phyloP scores from a whole-genome alignment of 2,113 vertebrate species.

The Leptodactylus fuscus region DNA sequence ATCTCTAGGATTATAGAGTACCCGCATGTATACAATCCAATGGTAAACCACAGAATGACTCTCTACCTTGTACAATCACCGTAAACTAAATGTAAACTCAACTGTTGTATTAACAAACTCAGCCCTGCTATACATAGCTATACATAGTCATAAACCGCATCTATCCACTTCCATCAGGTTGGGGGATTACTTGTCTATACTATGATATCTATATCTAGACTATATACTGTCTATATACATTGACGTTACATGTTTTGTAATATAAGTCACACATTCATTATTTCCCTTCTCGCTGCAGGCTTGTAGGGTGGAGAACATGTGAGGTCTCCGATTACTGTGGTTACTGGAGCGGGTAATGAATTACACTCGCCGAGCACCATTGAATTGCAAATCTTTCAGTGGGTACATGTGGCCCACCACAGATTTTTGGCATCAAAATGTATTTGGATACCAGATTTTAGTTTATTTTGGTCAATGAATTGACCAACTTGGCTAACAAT shows the following conservation, averaged over 20 bases:
- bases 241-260: background rate
- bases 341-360: constrained; percentile 19
- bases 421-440: background rate
- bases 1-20: too few relatives aligned
- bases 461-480: too few relatives aligned
- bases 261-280: background rate
- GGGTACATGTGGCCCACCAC: background rate
- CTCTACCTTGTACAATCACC: too few relatives aligned
- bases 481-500: too few relatives aligned
- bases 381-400: background rate
- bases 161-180: too few relatives aligned
- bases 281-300: background rate
- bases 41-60: too few relatives aligned
- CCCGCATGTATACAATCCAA: too few relatives aligned
- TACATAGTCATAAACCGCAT: too few relatives aligned
- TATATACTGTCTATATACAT: background rate
- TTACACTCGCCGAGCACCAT: constrained; percentile 8
- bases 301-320: background rate
- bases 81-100: background rate
- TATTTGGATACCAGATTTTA: background rate
- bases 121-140: background rate
- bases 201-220: background rate
- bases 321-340: background rate
- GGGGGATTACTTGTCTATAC: too few relatives aligned
- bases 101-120: background rate